Evolutionary conservation across 2,888 invertebrate species (phyloP).

Genomic region (Uloborus plumipes): DNA sequence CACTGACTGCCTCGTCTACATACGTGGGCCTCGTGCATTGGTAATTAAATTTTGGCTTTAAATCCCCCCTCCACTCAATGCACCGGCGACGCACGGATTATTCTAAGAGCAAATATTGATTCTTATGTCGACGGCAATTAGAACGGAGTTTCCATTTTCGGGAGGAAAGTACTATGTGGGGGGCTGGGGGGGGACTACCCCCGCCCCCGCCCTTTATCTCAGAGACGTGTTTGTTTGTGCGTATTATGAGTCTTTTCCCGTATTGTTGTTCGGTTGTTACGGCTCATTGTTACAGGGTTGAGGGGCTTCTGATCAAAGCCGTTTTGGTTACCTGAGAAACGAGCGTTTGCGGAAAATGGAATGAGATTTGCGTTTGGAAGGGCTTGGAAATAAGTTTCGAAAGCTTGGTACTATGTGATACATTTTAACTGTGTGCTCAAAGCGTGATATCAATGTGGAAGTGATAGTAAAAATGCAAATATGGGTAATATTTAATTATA

Average conservation of each 20-base stretch:
- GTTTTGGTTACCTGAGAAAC: too few relatives aligned
- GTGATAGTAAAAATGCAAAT: too few relatives aligned
- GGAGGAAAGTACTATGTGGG: not conserved
- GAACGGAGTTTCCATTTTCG: conserved; percentile 56
- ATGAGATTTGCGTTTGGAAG: too few relatives aligned
- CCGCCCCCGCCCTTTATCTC: not conserved
- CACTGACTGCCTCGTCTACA: conserved; percentile 14
- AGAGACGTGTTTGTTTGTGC: conserved; percentile 42
- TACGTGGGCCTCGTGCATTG: conserved; percentile 24
- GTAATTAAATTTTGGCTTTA: conserved; percentile 64
- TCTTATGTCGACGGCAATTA: conserved; percentile 61
- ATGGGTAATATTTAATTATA: too few relatives aligned
- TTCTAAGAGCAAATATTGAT: conserved; percentile 62
- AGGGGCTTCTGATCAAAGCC: not conserved
- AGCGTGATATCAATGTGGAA: too few relatives aligned
- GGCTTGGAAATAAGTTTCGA: too few relatives aligned
- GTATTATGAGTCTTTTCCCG: conserved; percentile 43
- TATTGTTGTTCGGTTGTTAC: conserved; percentile 40
- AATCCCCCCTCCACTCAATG: conserved; percentile 21
- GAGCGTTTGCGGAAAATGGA: too few relatives aligned
- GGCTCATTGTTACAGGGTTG: conserved; percentile 18
- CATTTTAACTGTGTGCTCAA: too few relatives aligned
- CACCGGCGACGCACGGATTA: conserved; percentile 46
- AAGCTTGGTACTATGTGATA: too few relatives aligned
- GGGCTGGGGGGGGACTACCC: not conserved